Evolutionary conservation across 2,888 invertebrate species (phyloP), one percentile per base, ranked within the genome.

Genomic region (Lordiphosa andalusiaca): DNA sequence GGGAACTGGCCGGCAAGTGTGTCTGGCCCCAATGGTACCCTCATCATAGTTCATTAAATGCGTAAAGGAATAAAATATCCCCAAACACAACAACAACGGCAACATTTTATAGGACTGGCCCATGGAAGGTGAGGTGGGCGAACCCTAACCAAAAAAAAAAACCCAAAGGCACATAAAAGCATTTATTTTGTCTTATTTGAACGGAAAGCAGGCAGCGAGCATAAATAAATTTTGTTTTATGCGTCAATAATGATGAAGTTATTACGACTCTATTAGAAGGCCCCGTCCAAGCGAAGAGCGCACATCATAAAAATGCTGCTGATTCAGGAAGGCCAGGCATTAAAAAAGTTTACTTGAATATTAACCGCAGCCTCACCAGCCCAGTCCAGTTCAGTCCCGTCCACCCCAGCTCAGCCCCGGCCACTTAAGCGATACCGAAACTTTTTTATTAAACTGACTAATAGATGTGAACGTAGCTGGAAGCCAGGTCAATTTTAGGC

Each of bases 11-110:
- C 30, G 30, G 30, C 30, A 30, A 30, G 33, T 44, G 36, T 46
- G 47, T 21, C 33, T 25, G 42, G 44, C n/a, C 21, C 48, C 33
- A 52, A 53, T 49, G 39, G 59, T 63, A 85, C 84, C 84, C 85
- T 84, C 85, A 83, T 85, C 85, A 84, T 74, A 81, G 70, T 76
- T 80, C 82, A 85, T 85, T 85, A 84, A 84, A 85, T 82, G 74
- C 70, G 70, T 60, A 73, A 68, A 64, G 66, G 55, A 63, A 73
- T 73, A 77, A 75, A 71, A 69, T 71, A 58, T 42, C 37, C 25
- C 25, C 46, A 46, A 50, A 60, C 16, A 16, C 16, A 64, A 54
- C 16, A 52, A 21, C 9, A n/a, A 39, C 9, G 16, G 16, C 40
- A 40, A 21, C 40, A 30, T 30, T 30, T 30, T 30, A 30, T 30